phyloP scores from a whole-genome alignment of 2,888 invertebrate genomes.

The Harpalus rubripes region DNA sequence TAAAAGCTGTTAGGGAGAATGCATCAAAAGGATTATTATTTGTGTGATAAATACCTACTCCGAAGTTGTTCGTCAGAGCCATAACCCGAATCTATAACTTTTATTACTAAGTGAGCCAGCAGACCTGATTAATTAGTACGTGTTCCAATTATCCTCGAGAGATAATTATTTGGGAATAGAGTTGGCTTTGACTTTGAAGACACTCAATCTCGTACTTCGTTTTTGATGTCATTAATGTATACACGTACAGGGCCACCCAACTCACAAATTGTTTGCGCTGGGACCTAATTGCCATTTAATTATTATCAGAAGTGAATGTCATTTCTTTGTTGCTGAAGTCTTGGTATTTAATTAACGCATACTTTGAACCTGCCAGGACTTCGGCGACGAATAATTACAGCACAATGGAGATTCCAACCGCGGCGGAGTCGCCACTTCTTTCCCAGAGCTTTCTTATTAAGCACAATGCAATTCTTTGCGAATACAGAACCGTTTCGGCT shows the following conservation, averaged over 20 bases:
- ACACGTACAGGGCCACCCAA: slow-evolving; percentile 16
- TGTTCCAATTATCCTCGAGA: neutral
- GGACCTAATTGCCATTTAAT: slow-evolving; percentile 63
- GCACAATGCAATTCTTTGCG: slow-evolving; percentile 17
- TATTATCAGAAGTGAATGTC: slow-evolving; percentile 65
- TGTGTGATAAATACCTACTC: too few species aligned
- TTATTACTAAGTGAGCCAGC: too few species aligned
- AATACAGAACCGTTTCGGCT: neutral
- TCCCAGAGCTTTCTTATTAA: slow-evolving; percentile 19
- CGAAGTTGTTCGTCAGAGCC: too few species aligned
- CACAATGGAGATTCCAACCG: slow-evolving; percentile 46
- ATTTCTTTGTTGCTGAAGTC: slow-evolving; percentile 64
- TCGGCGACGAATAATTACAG: slow-evolving; percentile 60
- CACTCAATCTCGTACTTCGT: slow-evolving; percentile 9
- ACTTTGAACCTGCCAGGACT: slow-evolving; percentile 59
- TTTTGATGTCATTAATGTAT: slow-evolving; percentile 62
- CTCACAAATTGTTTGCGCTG: slow-evolving; percentile 53
- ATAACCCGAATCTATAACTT: too few species aligned
- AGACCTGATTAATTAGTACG: neutral
- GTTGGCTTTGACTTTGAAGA: slow-evolving; percentile 1
- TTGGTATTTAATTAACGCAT: slow-evolving; percentile 65
- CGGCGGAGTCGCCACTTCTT: neutral
- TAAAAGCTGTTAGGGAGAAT: too few species aligned
- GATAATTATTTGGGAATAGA: neutral
- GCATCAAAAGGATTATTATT: too few species aligned